A percentile compares a stretch with the other conserved stretches of the same genome.
Conservation (phyloP, 2,113 vertebrate species). For the Toxotes chatareus region DNA sequence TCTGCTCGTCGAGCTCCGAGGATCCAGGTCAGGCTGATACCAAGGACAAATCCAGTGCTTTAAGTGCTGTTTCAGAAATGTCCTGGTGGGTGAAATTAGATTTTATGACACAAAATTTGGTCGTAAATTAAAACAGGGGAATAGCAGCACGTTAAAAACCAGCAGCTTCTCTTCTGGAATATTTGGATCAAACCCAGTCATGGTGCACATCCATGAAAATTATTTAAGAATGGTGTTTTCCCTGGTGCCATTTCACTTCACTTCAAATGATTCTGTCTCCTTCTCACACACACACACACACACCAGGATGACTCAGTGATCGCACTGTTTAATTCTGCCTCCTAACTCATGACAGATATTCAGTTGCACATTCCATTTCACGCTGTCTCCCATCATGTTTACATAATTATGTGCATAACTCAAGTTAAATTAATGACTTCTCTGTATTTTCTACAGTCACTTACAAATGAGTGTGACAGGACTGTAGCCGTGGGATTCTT, state of each 20-base stretch:
- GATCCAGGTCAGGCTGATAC: slow-evolving; percentile 89
- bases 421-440: background rate
- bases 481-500: background rate
- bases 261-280: background rate
- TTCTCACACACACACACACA: background rate
- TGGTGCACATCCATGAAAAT: too few relatives aligned
- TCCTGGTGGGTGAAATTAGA: too few relatives aligned
- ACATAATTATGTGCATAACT: background rate
- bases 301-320: background rate
- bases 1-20: slow-evolving; percentile 93
- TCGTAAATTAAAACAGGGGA: too few relatives aligned
- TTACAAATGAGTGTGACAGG: background rate
- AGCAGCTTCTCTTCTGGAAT: background rate
- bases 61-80: too few relatives aligned
- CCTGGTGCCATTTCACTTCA: background rate
- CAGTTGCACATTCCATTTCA: background rate
- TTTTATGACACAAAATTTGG: too few relatives aligned
- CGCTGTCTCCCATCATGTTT: background rate
- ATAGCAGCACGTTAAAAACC: background rate
- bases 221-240: background rate
- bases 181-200: background rate
- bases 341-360: background rate
- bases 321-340: background rate
- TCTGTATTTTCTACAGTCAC: background rate
- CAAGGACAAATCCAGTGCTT: background rate